Base-by-base conservation (phyloP, 2,113 vertebrate species). In the Tachycineta bicolor region DNA sequence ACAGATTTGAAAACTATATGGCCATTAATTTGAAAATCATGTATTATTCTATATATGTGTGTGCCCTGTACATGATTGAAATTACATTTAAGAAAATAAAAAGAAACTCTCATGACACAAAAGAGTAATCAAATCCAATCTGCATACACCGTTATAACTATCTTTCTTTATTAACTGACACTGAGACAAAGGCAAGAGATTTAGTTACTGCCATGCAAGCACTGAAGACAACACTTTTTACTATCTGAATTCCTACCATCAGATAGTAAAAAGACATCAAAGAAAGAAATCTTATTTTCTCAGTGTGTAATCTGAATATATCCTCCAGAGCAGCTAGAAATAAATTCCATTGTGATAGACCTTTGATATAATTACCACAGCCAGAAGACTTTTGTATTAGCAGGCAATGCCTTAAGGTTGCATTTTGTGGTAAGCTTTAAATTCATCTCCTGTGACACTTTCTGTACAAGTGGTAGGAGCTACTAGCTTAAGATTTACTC, bases 221-320 rank as follows among this genome's bases (percentile, higher is more conserved):
- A 75, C 8, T 73, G 79, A 92, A 91, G 12, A 86, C 46, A 85
- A 43, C 10, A 59, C 9, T 81, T 83, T 56, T 11, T 71, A 53
- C 14, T 50, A 33, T 33, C 43, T 74, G 33, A 93, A 89, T 25
- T 88, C 46, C 76, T 74, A 46, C 52, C 2, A 4, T 52, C 58
- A 60, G n/a, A 60, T 60, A 60, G n/a, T 37, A 60, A 60, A 59
- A 59, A 60, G n/a, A 60, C 58, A 60, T 37, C 60, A 92, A 89
- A 95, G 73, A 87, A 11, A 89, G 64, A 92, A 95, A 94, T 91
- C 69, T 79, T 87, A 78, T 82, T 91, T 94, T 91, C 69, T 92
- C 80, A 56, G 60, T 49, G 44, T 89, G 49, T 44, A 89, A 82
- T 71, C 77, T 87, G 52, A 92, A 75, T 84, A 62, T 44, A 89